Conservation (phyloP, 2,888 invertebrate species). For the Rutpela maculata region DNA sequence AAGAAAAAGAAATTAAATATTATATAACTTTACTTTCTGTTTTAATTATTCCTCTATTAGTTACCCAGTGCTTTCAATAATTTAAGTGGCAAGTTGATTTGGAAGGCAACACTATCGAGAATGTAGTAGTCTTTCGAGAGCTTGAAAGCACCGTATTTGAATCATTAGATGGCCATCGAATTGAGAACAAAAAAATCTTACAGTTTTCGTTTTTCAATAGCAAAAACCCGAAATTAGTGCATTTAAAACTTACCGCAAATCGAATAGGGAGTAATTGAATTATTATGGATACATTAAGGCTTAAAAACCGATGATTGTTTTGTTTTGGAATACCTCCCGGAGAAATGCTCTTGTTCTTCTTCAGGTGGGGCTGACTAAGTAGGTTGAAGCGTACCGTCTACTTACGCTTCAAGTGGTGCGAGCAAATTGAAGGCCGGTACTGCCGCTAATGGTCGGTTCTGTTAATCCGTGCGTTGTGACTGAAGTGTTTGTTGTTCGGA, state of each 20-base stretch:
- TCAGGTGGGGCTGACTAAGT: slow-evolving; percentile 58
- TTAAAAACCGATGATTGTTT: background rate
- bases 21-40: too few species aligned
- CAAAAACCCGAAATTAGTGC: background rate
- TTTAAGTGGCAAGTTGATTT: too few species aligned
- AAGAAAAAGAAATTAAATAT: too few species aligned
- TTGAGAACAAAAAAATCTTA: too few species aligned
- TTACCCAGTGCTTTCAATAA: too few species aligned
- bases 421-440: slow-evolving; percentile 31
- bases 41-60: too few species aligned
- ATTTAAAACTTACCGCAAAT: background rate
- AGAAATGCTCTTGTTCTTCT: slow-evolving; percentile 48
- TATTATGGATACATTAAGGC: background rate
- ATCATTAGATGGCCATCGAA: too few species aligned
- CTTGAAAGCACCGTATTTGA: too few species aligned
- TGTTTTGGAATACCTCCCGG: background rate
- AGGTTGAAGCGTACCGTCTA: slow-evolving; percentile 56
- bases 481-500: background rate
- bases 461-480: slow-evolving; percentile 22
- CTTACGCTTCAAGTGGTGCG: slow-evolving; percentile 46
- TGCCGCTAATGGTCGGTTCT: slow-evolving; percentile 30
- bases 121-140: too few species aligned
- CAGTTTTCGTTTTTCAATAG: too few species aligned
- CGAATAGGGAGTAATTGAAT: background rate
- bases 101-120: too few species aligned